These are phyloP conservation scores for Lasioglossum vierecki DNA, from an alignment of 2,888 invertebrate species.

Conservation along the genomic window DNA sequence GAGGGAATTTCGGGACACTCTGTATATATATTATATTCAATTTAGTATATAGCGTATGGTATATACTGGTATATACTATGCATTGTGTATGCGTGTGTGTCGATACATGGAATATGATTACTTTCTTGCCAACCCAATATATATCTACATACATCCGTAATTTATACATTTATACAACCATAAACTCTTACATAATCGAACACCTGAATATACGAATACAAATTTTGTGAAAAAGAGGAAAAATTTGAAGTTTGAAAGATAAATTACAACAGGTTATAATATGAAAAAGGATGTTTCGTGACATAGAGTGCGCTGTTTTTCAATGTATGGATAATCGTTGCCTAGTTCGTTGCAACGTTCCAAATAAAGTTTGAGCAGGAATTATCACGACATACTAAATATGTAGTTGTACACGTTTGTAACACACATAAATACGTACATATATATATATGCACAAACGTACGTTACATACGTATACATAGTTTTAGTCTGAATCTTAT, in stretches of 20 bases:
- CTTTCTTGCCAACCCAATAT: too few relatives aligned
- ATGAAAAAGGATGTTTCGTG: conserved; percentile 30
- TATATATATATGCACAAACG: not conserved
- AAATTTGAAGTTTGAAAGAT: not conserved
- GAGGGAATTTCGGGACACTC: too few relatives aligned
- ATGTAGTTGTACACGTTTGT: not conserved
- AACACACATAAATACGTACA: not conserved
- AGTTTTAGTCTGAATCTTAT: conserved; percentile 12
- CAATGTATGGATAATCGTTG: conserved; percentile 28
- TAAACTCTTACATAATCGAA: not conserved
- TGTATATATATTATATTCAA: too few relatives aligned
- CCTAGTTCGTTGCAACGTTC: not conserved
- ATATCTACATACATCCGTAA: too few relatives aligned
- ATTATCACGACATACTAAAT: conserved; percentile 8
- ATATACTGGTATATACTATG: too few relatives aligned
- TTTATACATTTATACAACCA: too few relatives aligned
- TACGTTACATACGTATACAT: not conserved
- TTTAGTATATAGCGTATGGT: too few relatives aligned
- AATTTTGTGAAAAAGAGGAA: not conserved
- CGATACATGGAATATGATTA: not conserved
- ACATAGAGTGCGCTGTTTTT: conserved; percentile 29
- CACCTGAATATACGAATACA: not conserved
- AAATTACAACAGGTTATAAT: not conserved
- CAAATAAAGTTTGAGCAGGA: conserved; percentile 34
- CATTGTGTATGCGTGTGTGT: not conserved